A percentile compares a stretch with the other conserved stretches of the same genome.
Evolutionary conservation across 2,888 invertebrate genomes (phyloP).

Genomic region (Lampropteryx suffumata): DNA sequence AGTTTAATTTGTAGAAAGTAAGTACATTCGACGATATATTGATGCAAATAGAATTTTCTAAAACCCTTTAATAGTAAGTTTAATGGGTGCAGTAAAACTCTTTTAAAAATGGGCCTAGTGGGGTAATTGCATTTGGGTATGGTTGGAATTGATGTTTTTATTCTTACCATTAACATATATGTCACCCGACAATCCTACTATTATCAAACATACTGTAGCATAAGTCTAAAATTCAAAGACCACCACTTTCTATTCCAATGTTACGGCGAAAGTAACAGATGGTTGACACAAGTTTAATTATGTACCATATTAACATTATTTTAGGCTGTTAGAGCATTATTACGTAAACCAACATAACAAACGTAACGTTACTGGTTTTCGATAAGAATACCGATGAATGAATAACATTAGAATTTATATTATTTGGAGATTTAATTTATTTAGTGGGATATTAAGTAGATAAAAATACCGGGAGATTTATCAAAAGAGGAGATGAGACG

Average conservation of each 20-base stretch:
- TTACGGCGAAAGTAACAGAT: constrained; percentile 32
- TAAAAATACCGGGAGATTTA: too few relatives aligned
- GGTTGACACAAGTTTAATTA: constrained; percentile 24
- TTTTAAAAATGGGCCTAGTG: constrained; percentile 6
- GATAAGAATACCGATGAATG: neutral
- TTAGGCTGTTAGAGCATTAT: constrained; percentile 6
- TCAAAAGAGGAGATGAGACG: too few relatives aligned
- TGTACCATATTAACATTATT: constrained; percentile 26
- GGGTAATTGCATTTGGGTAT: constrained; percentile 9
- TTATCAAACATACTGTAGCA: neutral
- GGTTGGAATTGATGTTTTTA: neutral
- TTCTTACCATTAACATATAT: neutral
- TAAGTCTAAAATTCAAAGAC: neutral
- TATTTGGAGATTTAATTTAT: too few relatives aligned
- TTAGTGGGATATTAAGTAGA: too few relatives aligned
- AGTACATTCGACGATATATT: constrained; percentile 14
- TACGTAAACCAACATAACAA: constrained; percentile 13
- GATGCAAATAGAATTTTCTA: constrained; percentile 23
- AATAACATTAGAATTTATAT: neutral
- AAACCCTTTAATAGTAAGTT: constrained; percentile 21
- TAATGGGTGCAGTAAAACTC: constrained; percentile 20
- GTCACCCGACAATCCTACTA: too few relatives aligned
- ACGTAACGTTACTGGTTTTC: constrained; percentile 9
- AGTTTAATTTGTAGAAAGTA: constrained; percentile 18
- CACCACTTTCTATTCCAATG: constrained; percentile 32